Evolutionary conservation across 1,140 invertebrate species (phyloP), one percentile per base, ranked within the genome.

Genomic region (Pararge aegeria): DNA sequence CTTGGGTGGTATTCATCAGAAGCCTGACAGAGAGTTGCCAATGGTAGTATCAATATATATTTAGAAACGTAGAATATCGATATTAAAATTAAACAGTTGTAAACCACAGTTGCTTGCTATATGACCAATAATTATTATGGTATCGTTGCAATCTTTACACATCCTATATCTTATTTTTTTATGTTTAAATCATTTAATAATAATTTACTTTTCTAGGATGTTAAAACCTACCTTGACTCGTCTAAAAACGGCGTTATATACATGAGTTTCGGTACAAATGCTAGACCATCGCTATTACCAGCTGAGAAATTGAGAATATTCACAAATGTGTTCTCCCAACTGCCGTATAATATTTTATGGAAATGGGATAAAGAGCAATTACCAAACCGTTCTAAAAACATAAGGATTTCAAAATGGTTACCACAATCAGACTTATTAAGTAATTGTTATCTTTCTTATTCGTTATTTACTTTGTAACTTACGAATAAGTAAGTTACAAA

Each of bases 241-340:
- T 76, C 90, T 27, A 70, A 91, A 24, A 56, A 79, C 20, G 93
- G 93, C 1, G 91, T 92, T 0, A 91, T 94, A 30, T 92, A 93
- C 53, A 92, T 94, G 63, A 93, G 92, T 68, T 82, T 94, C 57
- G 93, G 93, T 1, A 90, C 92, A 10, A 92, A 91, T 50, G 64
- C 92, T 0, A 84, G 80, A 16, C 83, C 89, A 12, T 73, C 80
- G 1, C 49, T 81, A 13, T 70, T 93, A 7, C 73, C 85, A 0
- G 50, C 68, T 0, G 78, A 86, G 0, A 85, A 74, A 29, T 66
- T 87, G 0, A 55, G 75, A 16, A 75, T 74, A 0, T 84, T 93
- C 19, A 70, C 89, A 50, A 72, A 82, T 12, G 88, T 80, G 3
- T 86, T 93, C 27, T 61, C 84, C 0, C 57, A 80, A 51, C 15